These are phyloP conservation scores for Thamnophis elegans DNA, from an alignment of 2,797 vertebrate species.

Conservation along the genomic window DNA sequence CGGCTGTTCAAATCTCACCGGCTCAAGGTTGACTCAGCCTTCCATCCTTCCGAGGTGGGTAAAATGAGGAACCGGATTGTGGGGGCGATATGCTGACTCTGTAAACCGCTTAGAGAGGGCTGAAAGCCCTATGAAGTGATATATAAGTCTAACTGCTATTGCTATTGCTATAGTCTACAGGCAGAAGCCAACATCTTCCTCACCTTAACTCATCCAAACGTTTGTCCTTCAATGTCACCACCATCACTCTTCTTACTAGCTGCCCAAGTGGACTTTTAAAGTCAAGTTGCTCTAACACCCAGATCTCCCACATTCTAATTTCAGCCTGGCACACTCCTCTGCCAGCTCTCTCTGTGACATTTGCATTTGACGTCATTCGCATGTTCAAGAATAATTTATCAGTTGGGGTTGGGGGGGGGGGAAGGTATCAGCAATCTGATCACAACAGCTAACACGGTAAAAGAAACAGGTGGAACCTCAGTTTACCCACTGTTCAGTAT, in stretches of 20 bases:
- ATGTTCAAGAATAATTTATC: constrained; percentile 35
- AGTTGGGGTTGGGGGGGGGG: background rate
- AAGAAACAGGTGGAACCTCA: background rate
- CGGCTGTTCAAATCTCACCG: too few relatives aligned
- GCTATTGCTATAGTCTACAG: too few relatives aligned
- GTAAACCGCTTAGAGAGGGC: too few relatives aligned
- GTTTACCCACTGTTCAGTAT: background rate
- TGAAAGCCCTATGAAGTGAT: too few relatives aligned
- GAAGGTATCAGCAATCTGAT: background rate
- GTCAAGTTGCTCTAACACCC: background rate
- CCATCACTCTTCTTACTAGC: background rate
- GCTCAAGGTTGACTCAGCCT: too few relatives aligned
- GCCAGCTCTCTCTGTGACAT: constrained; percentile 34
- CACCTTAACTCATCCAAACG: background rate
- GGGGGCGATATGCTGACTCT: too few relatives aligned
- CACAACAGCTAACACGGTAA: constrained; percentile 4
- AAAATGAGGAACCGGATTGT: too few relatives aligned
- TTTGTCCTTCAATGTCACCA: background rate
- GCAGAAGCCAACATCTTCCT: background rate
- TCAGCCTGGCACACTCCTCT: constrained; percentile 14
- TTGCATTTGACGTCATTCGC: constrained; percentile 46
- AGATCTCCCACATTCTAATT: constrained; percentile 1
- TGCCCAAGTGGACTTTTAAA: background rate
- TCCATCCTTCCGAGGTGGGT: too few relatives aligned
- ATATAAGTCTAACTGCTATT: too few relatives aligned